Percentiles rank a stretch among this genome's conserved stretches.
phyloP scores from a whole-genome alignment of 2,113 vertebrate genomes.

The Rattus norvegicus region GRCr8 NC_086025.1:24400001-24400500 shows the following conservation, averaged over 20 bases:
- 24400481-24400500: conserved; percentile 97
- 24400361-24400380: conserved; percentile 13
- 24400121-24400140: conserved; percentile 83
- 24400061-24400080: conserved; percentile 78
- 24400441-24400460: conserved; percentile 11
- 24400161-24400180: conserved; percentile 85
- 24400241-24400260: conserved; percentile 54
- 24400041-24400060: conserved; percentile 81
- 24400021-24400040: conserved; percentile 82
- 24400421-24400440: background rate
- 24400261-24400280: conserved; percentile 38
- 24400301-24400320: conserved; percentile 49
- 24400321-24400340: conserved; percentile 31
- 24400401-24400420: conserved; percentile 15
- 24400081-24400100: conserved; percentile 84
- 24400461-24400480: conserved; percentile 80
- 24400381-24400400: background rate
- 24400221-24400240: conserved; percentile 90
- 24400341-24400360: background rate
- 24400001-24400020: conserved; percentile 67
- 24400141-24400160: conserved; percentile 85
- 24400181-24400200: conserved; percentile 87
- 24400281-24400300: conserved; percentile 35
- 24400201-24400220: conserved; percentile 90
- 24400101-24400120: conserved; percentile 83